phyloP scores from a whole-genome alignment of 2,888 invertebrate species.

The Tenthredo amoena region DNA sequence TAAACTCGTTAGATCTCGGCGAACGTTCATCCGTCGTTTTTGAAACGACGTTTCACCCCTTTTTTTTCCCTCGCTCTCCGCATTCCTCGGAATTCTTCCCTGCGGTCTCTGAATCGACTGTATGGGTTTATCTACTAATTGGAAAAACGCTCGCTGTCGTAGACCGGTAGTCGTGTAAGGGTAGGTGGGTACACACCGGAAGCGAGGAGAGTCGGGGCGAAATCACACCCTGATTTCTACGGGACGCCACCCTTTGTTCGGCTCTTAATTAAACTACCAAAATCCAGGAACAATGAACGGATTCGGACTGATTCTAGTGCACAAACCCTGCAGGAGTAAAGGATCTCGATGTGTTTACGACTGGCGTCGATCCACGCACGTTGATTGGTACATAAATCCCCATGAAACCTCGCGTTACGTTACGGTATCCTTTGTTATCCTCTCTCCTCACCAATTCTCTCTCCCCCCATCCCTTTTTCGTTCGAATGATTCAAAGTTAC shows the following conservation, averaged over 20 bases:
- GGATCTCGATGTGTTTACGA: conserved; percentile 40
- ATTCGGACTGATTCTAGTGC: conserved; percentile 27
- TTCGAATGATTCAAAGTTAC: background rate
- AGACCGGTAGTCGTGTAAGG: background rate
- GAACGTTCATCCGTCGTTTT: background rate
- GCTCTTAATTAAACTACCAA: conserved; percentile 53
- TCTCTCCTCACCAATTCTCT: background rate
- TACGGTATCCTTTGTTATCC: background rate
- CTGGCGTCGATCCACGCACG: conserved; percentile 32
- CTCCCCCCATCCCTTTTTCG: background rate
- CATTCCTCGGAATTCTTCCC: background rate
- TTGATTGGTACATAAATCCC: background rate
- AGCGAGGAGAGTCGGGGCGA: background rate
- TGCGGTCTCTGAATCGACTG: background rate
- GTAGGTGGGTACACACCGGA: background rate
- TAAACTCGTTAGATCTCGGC: background rate
- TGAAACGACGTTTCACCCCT: background rate
- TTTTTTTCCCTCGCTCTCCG: background rate
- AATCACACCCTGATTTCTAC: conserved; percentile 43
- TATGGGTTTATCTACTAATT: conserved; percentile 47
- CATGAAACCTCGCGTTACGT: background rate
- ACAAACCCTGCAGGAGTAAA: conserved; percentile 25
- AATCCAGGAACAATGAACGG: conserved; percentile 51
- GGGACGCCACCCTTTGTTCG: conserved; percentile 46
- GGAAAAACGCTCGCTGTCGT: conserved; percentile 40